phyloP scores from a whole-genome alignment of 2,797 vertebrate species.

The Danio aesculapii region DNA sequence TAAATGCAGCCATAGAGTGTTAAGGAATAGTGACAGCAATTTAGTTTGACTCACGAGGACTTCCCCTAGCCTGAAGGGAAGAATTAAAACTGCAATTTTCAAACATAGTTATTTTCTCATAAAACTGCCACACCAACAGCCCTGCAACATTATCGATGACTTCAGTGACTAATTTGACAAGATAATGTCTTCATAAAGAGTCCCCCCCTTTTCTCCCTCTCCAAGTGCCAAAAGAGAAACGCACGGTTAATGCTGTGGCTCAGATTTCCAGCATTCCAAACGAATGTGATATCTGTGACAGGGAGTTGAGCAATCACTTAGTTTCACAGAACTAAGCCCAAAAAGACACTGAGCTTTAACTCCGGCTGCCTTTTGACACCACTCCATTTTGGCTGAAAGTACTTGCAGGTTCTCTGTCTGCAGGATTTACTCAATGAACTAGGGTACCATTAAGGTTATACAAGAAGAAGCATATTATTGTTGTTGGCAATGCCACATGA shows the following conservation, averaged over 20 bases:
- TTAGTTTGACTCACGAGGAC: constrained; percentile 50
- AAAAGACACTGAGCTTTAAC: constrained; percentile 60
- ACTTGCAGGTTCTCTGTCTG: constrained; percentile 4
- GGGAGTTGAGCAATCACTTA: constrained; percentile 47
- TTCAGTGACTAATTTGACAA: constrained; percentile 61
- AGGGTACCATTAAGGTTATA: constrained; percentile 17
- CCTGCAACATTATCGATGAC: constrained; percentile 20
- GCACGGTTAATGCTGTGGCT: neutral
- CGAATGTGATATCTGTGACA: constrained; percentile 39
- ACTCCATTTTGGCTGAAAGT: constrained; percentile 24
- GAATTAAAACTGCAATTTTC: constrained; percentile 69
- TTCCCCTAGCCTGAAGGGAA: constrained; percentile 57
- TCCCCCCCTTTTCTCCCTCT: constrained; percentile 36
- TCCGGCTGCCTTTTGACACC: constrained; percentile 9
- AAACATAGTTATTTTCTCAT: constrained; percentile 71
- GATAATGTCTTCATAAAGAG: constrained; percentile 70
- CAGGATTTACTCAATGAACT: constrained; percentile 5
- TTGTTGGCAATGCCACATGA: constrained; percentile 19
- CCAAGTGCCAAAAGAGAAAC: constrained; percentile 62
- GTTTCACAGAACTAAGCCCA: constrained; percentile 74
- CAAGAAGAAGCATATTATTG: constrained; percentile 30
- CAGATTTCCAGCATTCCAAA: constrained; percentile 20
- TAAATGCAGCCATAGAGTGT: too few relatives aligned
- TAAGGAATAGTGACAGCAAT: constrained; percentile 42
- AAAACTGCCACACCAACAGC: constrained; percentile 61